These are phyloP conservation scores for Mormyrops boulengeri DNA, from an alignment of 2,797 vertebrate genomes.

Conservation along the genomic window DNA sequence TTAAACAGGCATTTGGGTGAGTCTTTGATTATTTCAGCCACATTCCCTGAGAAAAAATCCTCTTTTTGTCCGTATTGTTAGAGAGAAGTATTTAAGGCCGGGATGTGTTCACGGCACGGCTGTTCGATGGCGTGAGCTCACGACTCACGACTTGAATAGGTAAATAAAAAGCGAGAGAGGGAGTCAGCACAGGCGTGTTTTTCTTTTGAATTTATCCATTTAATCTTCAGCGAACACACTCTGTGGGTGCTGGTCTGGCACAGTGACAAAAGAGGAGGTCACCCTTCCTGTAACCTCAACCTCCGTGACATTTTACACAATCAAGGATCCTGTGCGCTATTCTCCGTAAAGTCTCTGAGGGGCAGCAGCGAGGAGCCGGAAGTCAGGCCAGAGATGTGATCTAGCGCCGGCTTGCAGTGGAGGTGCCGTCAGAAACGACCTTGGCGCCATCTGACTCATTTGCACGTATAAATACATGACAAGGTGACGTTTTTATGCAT, in stretches of 20 bases:
- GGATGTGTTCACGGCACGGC: neutral
- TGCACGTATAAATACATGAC: neutral
- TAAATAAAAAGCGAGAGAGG: neutral
- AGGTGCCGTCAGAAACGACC: neutral
- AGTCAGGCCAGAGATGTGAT: neutral
- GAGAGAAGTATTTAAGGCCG: neutral
- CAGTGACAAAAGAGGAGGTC: neutral
- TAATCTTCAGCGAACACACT: neutral
- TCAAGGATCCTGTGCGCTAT: neutral
- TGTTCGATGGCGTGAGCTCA: too few species aligned
- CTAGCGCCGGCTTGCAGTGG: neutral
- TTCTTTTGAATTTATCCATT: slow-evolving; percentile 2
- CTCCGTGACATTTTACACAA: neutral
- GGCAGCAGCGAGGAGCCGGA: neutral
- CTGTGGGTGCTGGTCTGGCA: too few species aligned
- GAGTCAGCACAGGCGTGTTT: neutral
- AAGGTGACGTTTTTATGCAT: neutral
- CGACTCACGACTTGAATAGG: neutral
- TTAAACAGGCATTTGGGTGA: neutral
- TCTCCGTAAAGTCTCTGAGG: neutral
- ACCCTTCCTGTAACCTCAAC: neutral
- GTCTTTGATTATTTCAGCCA: neutral
- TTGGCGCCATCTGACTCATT: neutral
- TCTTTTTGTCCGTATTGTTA: slow-evolving; percentile 1
- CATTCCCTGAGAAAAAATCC: neutral